Evolutionary conservation across 1,140 invertebrate genomes (phyloP), one percentile per base, ranked within the genome.

Genomic region (Lutraria rhynchaena): DNA sequence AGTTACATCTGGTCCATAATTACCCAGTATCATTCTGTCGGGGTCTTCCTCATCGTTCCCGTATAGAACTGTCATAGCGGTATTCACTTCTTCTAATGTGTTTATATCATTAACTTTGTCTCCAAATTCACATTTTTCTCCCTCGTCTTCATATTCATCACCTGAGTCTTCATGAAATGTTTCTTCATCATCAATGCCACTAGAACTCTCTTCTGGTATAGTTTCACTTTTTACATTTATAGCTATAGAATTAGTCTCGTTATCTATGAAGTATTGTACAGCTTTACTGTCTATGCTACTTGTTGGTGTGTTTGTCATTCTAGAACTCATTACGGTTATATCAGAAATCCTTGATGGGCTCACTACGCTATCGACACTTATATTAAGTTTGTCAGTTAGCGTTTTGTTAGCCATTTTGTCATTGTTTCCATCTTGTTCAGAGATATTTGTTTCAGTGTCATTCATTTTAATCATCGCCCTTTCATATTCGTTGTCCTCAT

Each of bases 401-500:
- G 15, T 41, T 41, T 41, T 15, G 15, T 41, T n/a, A n/a, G n/a
- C n/a, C n/a, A n/a, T 41, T 41, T 41, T 15, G 5, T 41, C 37
- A 41, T 41, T 41, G 37, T 7, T 15, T 7, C 37, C 37, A 15
- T 41, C 5, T 41, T 41, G 37, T 41, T 41, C 5, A 41, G 37
- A 15, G 37, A 15, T 41, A 7, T 7, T 15, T 5, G 37, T 41
- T 41, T 41, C 37, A 41, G 5, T 41, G 15, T 41, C 5, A 41
- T 41, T 15, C 37, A 41, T 41, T 41, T 41, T 41, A 7, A 15
- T 53, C 53, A 73, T 35, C 5, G 33, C 44, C 22, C 73, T 44
- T 41, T 57, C 55, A 31, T 49, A 41, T 33, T 44, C 55, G 29
- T 75, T 75, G n/a, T 75, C 73, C 3, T 75, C 73, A 29, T 75